Percentiles rank a stretch among this genome's conserved stretches.
Evolutionary conservation across 2,797 vertebrate genomes (phyloP).

Genomic region (Siniperca undulata): DNA sequence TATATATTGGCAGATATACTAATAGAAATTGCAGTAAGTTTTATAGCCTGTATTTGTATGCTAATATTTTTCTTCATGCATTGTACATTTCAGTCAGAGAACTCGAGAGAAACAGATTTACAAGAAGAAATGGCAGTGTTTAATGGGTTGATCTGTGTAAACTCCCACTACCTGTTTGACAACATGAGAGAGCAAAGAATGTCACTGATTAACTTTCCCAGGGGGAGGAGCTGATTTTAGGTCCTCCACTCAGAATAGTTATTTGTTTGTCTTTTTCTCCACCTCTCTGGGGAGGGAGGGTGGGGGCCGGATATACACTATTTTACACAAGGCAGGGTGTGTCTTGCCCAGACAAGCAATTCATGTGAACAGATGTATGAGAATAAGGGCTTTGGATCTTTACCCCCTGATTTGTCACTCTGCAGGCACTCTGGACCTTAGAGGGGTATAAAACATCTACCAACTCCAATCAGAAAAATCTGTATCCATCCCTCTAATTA

Average conservation of each 20-base stretch:
- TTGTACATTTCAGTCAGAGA: background rate
- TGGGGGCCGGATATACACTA: background rate
- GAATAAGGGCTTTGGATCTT: background rate
- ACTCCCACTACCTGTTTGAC: background rate
- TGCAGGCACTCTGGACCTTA: background rate
- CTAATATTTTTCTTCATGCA: too few relatives aligned
- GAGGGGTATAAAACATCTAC: background rate
- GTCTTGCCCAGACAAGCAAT: background rate
- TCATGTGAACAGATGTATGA: background rate
- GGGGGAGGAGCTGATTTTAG: slow-evolving; percentile 6
- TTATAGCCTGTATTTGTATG: background rate
- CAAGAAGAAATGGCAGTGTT: background rate
- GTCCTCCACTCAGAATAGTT: background rate
- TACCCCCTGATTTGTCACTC: background rate
- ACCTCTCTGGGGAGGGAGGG: background rate
- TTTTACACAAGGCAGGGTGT: background rate
- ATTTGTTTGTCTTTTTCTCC: background rate
- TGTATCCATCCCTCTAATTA: background rate
- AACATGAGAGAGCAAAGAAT: background rate
- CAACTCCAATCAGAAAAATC: background rate
- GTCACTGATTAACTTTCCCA: background rate
- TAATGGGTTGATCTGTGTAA: background rate
- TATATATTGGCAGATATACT: background rate
- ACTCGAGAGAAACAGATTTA: background rate
- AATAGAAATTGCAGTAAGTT: background rate